Base-by-base conservation (phyloP, 2,113 vertebrate genomes). In the Pavo muticus region DNA sequence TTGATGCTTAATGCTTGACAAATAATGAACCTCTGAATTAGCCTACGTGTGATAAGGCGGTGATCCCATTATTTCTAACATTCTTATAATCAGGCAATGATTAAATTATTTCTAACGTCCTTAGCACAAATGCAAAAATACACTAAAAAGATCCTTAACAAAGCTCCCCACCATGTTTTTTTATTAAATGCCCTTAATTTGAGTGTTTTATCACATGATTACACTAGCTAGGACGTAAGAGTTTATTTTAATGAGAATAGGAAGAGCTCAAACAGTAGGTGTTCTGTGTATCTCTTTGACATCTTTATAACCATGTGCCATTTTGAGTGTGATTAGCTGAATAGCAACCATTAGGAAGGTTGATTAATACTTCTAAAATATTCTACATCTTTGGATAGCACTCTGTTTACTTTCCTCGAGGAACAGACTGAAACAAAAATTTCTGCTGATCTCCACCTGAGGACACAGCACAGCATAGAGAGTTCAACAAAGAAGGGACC, bases 71-170 rank as follows among this genome's bases (percentile, higher is more conserved):
- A 97, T 97, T 97, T 75, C 94, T 79, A 96, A 96, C 94, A 92
- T 97, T 79, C 25, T 65, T 95, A 97, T 97, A 98, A 98, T 98
- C 97, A 98, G 97, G 95, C 95, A 96, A 92, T 98, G 97, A 98
- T 97, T 97, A 97, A 97, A 98, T 98, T 97, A 97, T 97, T 97
- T 96, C 95, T 97, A 91, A 96, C 88, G 95, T 94, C 97, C 90
- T 96, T 97, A 88, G 89, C 90, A 90, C 84, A 86, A 90, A 95
- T 79, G 82, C 93, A 97, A 97, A 97, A 97, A 97, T 92, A 96
- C 90, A 91, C 93, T 96, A 94, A 97, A 96, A 95, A 97, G 83
- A 96, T 95, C 39, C 93, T 90, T 95, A 97, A 96, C 87, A 93
- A 92, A 97, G 85, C 93, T 96, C 96, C 95, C 91, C 69, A 92